Evolutionary conservation across 2,888 invertebrate species (phyloP), one percentile per base, ranked within the genome.

Genomic region (Chymomyza amoena): DNA sequence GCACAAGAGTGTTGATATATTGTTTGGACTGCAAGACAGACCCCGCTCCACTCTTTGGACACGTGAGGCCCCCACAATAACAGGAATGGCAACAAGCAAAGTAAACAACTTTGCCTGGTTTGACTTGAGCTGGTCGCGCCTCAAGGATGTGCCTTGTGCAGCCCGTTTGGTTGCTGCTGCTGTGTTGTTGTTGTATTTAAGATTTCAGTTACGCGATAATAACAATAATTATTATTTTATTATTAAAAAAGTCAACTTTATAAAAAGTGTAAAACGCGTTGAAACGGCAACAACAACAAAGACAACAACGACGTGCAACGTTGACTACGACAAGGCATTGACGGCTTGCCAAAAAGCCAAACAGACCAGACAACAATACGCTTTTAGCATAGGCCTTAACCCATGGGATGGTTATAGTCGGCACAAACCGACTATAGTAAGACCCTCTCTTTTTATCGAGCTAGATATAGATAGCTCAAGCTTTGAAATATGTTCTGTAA

Each of bases 181-280:
- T 69, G 63, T 28, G 52, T 25, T 50, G 45, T 18, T 67, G 67
- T 74, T 64, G 61, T 69, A 68, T 68, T 79, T 66, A 80, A 88
- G 90, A 90, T 90, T 87, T 90, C 90, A 87, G 89, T 89, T 90
- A 89, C 88, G 90, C 90, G 90, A 90, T 90, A 90, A 90, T 90
- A 87, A 89, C 89, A 86, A 90, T 90, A 90, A 90, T 90, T 90
- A 90, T 89, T 89, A 88, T 90, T 90, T 89, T 90, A 90, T 90
- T 89, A 90, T 87, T 84, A 80, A 82, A 50, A 68, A 68, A 74
- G 70, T 69, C 73, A 72, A 72, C 78, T 78, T 76, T 67, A 76
- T 72, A 51, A 69, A 70, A 67, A 72, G 71, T 71, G 71, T 69
- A 72, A 72, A 60, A 66, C 59, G 45, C 59, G 57, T 25, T 25